These are phyloP conservation scores for Hemicrepidius hirtus DNA, from an alignment of 2,888 invertebrate genomes.

Conservation along the genomic window DNA sequence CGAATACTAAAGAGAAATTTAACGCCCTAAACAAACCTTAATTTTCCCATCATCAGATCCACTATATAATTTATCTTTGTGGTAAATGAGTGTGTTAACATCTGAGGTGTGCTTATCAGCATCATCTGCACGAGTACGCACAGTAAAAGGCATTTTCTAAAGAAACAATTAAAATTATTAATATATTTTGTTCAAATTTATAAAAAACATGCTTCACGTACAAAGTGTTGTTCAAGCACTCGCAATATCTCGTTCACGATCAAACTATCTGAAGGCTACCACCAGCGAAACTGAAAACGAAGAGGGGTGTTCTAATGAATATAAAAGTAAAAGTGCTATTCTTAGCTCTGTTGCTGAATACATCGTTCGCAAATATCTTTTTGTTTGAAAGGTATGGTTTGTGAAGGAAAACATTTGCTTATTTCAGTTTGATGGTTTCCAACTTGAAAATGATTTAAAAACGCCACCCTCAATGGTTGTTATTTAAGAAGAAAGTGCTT, in stretches of 20 bases:
- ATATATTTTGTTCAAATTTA: background rate
- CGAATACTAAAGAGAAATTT: too few species aligned
- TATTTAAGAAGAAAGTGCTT: too few species aligned
- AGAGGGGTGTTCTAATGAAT: background rate
- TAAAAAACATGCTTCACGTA: background rate
- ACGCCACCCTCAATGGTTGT: too few species aligned
- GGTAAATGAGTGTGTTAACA: slow-evolving; percentile 69
- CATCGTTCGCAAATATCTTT: background rate
- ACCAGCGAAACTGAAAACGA: background rate
- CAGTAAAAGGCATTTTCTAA: slow-evolving; percentile 64
- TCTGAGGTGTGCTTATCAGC: slow-evolving; percentile 71
- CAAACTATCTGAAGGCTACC: background rate
- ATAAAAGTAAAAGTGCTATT: slow-evolving; percentile 13
- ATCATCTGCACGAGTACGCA: slow-evolving; percentile 67
- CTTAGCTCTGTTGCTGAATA: slow-evolving; percentile 12
- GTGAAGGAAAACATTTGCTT: slow-evolving; percentile 10
- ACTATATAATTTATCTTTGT: slow-evolving; percentile 72
- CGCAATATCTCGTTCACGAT: background rate
- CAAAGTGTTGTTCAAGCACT: background rate
- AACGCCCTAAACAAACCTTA: slow-evolving; percentile 66
- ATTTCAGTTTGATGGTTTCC: background rate
- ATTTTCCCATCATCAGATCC: slow-evolving; percentile 74
- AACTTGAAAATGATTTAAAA: background rate
- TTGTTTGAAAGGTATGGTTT: background rate
- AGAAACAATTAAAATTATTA: slow-evolving; percentile 9